These are phyloP conservation scores for Lutraria rhynchaena DNA, from an alignment of 1,140 invertebrate genomes.

Conservation along the genomic window DNA sequence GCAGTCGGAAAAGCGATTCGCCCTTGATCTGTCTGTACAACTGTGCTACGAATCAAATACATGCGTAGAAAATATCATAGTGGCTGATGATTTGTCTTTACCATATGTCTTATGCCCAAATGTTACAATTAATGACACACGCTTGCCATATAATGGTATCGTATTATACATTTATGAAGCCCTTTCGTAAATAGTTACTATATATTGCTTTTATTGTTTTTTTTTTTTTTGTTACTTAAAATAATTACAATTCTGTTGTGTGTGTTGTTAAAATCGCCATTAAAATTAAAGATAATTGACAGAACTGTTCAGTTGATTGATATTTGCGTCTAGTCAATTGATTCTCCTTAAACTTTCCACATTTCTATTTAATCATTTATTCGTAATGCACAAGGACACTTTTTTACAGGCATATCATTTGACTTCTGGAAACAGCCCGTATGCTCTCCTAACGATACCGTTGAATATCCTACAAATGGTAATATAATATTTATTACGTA, in stretches of 20 bases:
- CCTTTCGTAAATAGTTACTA: background rate
- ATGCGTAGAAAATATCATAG: background rate
- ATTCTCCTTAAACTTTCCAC: no score
- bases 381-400: no score
- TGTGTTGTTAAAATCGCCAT: background rate
- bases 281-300: background rate
- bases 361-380: no score
- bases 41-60: background rate
- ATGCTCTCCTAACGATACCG: background rate
- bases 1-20: background rate
- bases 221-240: background rate
- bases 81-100: background rate
- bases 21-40: background rate
- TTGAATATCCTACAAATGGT: background rate
- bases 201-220: background rate
- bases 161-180: background rate
- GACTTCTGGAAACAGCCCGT: conserved; percentile 25
- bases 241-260: background rate
- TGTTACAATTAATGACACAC: conserved; percentile 17
- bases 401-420: conserved; percentile 15
- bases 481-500: background rate
- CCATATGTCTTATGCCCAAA: background rate
- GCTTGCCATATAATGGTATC: conserved; percentile 6
- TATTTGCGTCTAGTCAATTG: no score
- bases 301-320: background rate